These are phyloP conservation scores for Phymorhynchus buccinoides DNA, from an alignment of 1,140 invertebrate genomes.

Conservation along the genomic window DNA sequence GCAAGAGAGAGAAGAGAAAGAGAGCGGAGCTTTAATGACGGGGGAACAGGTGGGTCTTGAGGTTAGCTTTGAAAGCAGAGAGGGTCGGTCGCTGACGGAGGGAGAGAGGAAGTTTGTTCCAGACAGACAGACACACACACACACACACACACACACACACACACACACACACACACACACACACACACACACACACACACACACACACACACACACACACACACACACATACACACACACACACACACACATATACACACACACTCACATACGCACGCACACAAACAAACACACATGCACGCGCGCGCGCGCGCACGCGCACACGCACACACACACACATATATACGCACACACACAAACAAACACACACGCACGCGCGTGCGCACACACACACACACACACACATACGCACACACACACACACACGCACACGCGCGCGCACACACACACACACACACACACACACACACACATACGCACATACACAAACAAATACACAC, in stretches of 20 bases:
- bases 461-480: slow-evolving; percentile 3
- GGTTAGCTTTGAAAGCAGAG: no score
- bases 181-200: no score
- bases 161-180: no score
- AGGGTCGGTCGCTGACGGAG: no score
- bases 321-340: not conserved
- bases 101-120: no score
- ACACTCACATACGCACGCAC: slow-evolving; percentile 10
- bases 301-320: not conserved
- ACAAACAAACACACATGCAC: not conserved
- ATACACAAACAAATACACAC: not conserved
- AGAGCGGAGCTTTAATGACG: no score
- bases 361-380: not conserved
- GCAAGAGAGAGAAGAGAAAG: no score
- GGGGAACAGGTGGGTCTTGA: no score
- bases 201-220: not conserved
- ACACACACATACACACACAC: not conserved
- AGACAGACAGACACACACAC: no score
- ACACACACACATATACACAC: slow-evolving; percentile 20
- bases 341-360: slow-evolving; percentile 9
- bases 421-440: not conserved
- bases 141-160: not conserved
- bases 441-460: slow-evolving; percentile 6
- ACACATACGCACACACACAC: not conserved
- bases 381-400: slow-evolving; percentile 7